phyloP scores from a whole-genome alignment of 2,888 invertebrate genomes.

The Drosophila macrospina region DNA sequence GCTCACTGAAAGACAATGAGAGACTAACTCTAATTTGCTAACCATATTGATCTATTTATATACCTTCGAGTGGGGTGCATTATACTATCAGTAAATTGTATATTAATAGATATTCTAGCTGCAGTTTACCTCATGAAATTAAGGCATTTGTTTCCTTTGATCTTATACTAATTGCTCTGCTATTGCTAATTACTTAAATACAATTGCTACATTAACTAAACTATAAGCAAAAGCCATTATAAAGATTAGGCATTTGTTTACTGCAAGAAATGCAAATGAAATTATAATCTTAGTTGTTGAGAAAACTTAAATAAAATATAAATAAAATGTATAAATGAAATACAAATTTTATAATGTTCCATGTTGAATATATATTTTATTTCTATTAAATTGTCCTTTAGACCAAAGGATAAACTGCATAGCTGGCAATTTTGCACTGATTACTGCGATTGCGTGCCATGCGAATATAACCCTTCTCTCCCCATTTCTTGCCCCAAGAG shows the following conservation, averaged over 20 bases:
- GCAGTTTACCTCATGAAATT: not conserved
- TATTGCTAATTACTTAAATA: not conserved
- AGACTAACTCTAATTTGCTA: not conserved
- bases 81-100: not conserved
- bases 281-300: too few species aligned
- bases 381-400: not conserved
- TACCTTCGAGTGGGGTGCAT: not conserved
- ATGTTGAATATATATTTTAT: not conserved
- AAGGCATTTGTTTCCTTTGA: too few species aligned
- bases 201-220: too few species aligned
- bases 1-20: not conserved
- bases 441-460: slow-evolving; percentile 7
- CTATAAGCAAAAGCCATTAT: too few species aligned
- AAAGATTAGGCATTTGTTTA: too few species aligned
- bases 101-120: not conserved
- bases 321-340: too few species aligned
- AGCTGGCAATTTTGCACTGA: not conserved
- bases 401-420: too few species aligned
- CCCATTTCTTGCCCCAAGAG: slow-evolving; percentile 10
- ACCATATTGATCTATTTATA: not conserved
- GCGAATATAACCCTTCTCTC: slow-evolving; percentile 19
- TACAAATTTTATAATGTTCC: too few species aligned
- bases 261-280: too few species aligned
- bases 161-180: too few species aligned
- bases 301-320: too few species aligned